phyloP scores from a whole-genome alignment of 2,888 invertebrate species.

The Agrochola litura region DNA sequence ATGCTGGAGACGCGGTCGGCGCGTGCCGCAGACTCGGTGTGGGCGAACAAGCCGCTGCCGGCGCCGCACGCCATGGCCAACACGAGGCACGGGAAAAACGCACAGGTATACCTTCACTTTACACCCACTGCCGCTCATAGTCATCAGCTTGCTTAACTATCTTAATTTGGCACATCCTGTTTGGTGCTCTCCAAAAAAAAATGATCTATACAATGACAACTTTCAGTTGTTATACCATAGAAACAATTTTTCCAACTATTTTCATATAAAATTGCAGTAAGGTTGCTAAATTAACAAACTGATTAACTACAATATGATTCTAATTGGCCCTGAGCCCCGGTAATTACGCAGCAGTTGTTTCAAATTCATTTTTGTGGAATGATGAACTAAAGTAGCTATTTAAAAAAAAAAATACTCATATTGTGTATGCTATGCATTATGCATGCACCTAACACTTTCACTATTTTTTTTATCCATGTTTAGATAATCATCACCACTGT shows the following conservation, averaged over 20 bases:
- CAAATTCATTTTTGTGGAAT: constrained; percentile 35
- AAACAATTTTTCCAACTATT: constrained; percentile 24
- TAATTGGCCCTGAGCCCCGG: constrained; percentile 33
- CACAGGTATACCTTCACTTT: constrained; percentile 87
- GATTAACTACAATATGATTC: constrained; percentile 30
- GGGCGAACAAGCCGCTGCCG: constrained; percentile 91
- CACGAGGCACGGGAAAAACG: constrained; percentile 92
- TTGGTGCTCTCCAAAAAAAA: constrained; percentile 42
- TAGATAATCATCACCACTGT: constrained; percentile 40
- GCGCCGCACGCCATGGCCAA: constrained; percentile 90
- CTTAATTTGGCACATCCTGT: constrained; percentile 60
- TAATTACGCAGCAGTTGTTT: constrained; percentile 33
- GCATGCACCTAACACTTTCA: constrained; percentile 55
- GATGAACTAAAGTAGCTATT: constrained; percentile 20
- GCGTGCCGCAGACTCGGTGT: constrained; percentile 93
- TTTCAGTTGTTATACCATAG: constrained; percentile 3
- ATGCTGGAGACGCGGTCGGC: constrained; percentile 94
- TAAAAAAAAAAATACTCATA: not conserved
- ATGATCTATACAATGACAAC: not conserved
- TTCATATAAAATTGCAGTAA: constrained; percentile 19
- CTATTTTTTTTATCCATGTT: constrained; percentile 46
- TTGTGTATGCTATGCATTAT: constrained; percentile 37
- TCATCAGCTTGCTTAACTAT: constrained; percentile 48
- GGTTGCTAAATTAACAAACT: constrained; percentile 9
- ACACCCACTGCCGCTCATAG: constrained; percentile 53